Evolutionary conservation across 2,797 vertebrate genomes (phyloP), one percentile per base, ranked within the genome.

Genomic region (Acanthiza pusilla): DNA sequence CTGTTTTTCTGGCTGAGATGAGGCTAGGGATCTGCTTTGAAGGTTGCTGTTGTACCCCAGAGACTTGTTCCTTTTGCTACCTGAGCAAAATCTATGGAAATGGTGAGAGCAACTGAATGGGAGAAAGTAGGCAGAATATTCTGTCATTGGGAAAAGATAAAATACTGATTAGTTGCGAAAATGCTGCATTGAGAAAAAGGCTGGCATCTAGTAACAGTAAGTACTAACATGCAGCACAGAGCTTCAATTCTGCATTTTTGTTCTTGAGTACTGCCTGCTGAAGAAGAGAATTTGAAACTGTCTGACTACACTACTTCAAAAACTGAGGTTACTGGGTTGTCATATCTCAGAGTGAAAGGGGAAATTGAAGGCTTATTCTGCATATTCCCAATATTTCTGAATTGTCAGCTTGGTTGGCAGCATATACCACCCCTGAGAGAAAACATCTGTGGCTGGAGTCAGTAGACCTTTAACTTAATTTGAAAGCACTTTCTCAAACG

Each of bases 401-500:
- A 61, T 90, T 93, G 50, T 93, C 61, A 78, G 0, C 58, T 86
- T 72, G 21, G n/a, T 60, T 92, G 87, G 73, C 66, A 66, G 75
- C 13, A 26, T 81, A 48, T 81, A 54, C 65, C 51, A 85, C 32
- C 70, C 66, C 58, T 92, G 91, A 92, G 79, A 81, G 67, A 81
- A 94, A 92, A 81, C 48, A 92, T 93, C 85, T 94, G 87, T 72
- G 51, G 27, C 51, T 89, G 79, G 29, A 93, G 48, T 62, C 66
- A 61, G 76, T 32, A 78, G 73, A 79, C 73, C 73, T 96, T 92
- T 81, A 75, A 84, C 70, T 91, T 85, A 70, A 92, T 91, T 91
- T 80, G 79, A 84, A 88, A 92, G 12, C 13, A 70, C 82, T 96
- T 93, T 93, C 88, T 89, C 82, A 84, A 80, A 78, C 12, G 36